Conservation (phyloP, 1,140 invertebrate species). For the Pygmarrhopalites habei region DNA sequence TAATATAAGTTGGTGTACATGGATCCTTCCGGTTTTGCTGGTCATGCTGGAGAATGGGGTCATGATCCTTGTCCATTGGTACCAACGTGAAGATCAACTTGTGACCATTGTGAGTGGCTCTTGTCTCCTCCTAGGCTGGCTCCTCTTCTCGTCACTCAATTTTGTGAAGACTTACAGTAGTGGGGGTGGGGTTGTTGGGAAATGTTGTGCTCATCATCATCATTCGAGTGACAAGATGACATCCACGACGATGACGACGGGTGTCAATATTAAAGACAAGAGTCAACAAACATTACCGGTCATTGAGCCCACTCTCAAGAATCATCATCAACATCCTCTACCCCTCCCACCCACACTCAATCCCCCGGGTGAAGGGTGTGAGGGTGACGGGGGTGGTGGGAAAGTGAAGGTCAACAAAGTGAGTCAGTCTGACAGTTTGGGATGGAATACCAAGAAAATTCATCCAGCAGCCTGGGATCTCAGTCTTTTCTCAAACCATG, state of each 20-base stretch:
- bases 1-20: constrained; percentile 16
- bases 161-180: constrained; percentile 9
- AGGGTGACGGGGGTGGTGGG: no score
- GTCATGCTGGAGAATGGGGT: constrained; percentile 24
- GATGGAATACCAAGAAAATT: no score
- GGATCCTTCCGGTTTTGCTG: constrained; percentile 27
- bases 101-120: constrained; percentile 22
- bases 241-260: not conserved
- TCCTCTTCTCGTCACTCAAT: constrained; percentile 24
- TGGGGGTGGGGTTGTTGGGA: not conserved
- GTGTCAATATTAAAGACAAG: constrained; percentile 11
- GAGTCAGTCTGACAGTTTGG: no score
- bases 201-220: not conserved
- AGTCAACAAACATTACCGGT: constrained; percentile 16
- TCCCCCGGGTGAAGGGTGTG: no score
- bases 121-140: constrained; percentile 27
- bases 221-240: not conserved
- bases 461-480: no score
- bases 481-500: not conserved
- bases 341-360: not conserved
- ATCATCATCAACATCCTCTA: not conserved
- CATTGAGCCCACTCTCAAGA: constrained; percentile 19
- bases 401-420: no score
- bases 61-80: constrained; percentile 22
- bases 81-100: not conserved